Base-by-base conservation (phyloP, 53 echinoderm and acorn worm genomes). In the Echinometra lucunter region DNA sequence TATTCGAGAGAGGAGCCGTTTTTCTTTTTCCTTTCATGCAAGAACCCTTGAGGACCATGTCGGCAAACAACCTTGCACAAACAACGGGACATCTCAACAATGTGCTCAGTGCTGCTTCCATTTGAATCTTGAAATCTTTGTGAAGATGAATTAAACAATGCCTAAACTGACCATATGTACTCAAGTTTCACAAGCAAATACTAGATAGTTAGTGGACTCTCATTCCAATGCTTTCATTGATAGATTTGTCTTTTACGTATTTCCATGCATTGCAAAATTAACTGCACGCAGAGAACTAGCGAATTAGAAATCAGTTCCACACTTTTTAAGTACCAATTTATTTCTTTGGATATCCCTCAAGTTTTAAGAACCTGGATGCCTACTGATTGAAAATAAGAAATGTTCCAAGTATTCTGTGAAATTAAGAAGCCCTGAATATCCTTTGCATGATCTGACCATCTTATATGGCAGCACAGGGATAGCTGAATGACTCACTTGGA, bases 131-230 rank as follows among this genome's bases (percentile, higher is more conserved):
- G 53, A 57, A 88, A 57, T 88, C 57, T 57, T 89, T 37, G 58
- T 57, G 60, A 89, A 89, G 60, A 89, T 38, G 37, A 58, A 15
- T 21, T 13, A 57, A 23, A 89, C 89, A 37, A 57, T 38, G 40
- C 89, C 45, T 58, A 18, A n/a, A 21, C 85, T 53, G 53, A 28
- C 49, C 45, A 13, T 19, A 40, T 89, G 89, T 60, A 63, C 60
- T 89, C 60, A 57, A 89, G 89, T 89, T 89, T 89, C 89, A 89
- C 60, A 89, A 89, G 89, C 60, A 89, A 89, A 89, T 89, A 89
- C 58, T 89, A 88, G 40, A 85, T 49, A 85, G 85, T 85, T 85
- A 47, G 85, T 49, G 85, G 85, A 49, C 49, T 47, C 85, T 49
- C 28, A 45, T 47, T 49, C 15, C 1, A 28, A 49, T 85, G 45